Conservation (phyloP, 2,113 vertebrate genomes). For the Proterorhinus semilunaris region DNA sequence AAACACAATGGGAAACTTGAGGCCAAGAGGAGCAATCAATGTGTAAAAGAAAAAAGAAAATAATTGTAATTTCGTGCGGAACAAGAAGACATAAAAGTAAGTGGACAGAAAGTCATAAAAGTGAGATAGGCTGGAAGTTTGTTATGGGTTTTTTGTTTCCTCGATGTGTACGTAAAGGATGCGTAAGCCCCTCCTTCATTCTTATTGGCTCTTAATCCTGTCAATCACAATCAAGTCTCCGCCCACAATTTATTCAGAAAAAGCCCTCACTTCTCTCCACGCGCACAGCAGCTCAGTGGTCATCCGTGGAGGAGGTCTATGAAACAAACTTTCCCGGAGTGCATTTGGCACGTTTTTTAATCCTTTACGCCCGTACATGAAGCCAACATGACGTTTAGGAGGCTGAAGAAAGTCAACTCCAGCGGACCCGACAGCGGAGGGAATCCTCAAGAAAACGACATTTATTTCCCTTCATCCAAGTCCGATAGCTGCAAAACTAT, state of each 20-base stretch:
- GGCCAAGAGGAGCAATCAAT: no score
- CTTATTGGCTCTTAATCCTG: slow-evolving; percentile 25
- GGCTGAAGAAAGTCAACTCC: slow-evolving; percentile 72
- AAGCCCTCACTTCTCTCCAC: slow-evolving; percentile 18
- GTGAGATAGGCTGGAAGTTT: neutral
- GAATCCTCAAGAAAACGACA: slow-evolving; percentile 61
- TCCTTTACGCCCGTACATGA: neutral
- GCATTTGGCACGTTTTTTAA: neutral
- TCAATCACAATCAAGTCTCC: slow-evolving; percentile 28
- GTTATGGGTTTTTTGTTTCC: neutral
- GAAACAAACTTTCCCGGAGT: neutral
- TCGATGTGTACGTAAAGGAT: neutral
- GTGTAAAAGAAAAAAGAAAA: no score
- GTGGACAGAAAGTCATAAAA: no score
- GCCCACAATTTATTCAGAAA: slow-evolving; percentile 27
- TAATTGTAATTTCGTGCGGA: no score
- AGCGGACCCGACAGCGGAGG: slow-evolving; percentile 54
- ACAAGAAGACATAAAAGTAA: neutral
- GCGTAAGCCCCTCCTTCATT: slow-evolving; percentile 9
- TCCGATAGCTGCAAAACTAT: slow-evolving; percentile 68
- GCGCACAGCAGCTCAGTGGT: slow-evolving; percentile 19
- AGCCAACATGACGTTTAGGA: slow-evolving; percentile 75
- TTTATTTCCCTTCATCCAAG: slow-evolving; percentile 76
- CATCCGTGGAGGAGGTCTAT: slow-evolving; percentile 12
- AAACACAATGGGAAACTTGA: no score